Base-by-base conservation (phyloP, 1,140 invertebrate species). In the Grapholita molesta region DNA sequence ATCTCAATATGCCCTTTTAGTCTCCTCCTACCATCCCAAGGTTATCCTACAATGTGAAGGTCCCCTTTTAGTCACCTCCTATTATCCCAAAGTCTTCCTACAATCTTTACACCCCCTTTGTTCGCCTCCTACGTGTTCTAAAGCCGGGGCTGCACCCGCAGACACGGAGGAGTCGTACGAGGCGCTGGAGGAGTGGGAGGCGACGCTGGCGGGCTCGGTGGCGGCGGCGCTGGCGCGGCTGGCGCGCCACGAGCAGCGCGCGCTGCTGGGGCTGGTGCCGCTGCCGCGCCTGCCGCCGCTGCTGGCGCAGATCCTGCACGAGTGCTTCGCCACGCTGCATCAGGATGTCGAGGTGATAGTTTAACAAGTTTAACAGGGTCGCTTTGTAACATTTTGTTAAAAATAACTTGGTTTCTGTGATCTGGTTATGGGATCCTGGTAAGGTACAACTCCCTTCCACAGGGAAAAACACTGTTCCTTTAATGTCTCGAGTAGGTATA, bases 271-370 rank as follows among this genome's bases (percentile, higher is more conserved):
- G 12, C 96, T 99, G 28, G 95, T 99, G 80, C 96, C 97, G 12
- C 89, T 94, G 42, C 94, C 95, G 28, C 94, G 97, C 73, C 96
- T 97, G 77, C 95, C 95, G 38, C 94, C 96, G 71, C 96, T 98
- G 0, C 97, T 99, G 80, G 96, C 98, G 75, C 94, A 95, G 8
- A 95, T 99, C 65, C 95, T 98, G 12, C 94, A 95, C 64, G 96
- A 97, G 80, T 95, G 97, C 25, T 94, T 99, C 87, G 96, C 98
- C 67, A 90, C 96, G 61, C 95, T 99, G 6, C 96, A 97, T 6
- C 94, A 95, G 68, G 97, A 98, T 85, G 97, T 96, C 66, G 97
- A 98, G 87, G 95, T 96, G n/a, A n/a, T n/a, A n/a, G n/a, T n/a
- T n/a, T n/a, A 90, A 71, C 48, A 42, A n/a, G 28, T 69, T 55